These are phyloP conservation scores for Cyphomyrmex costatus DNA, from an alignment of 1,140 invertebrate species.

Conservation along the genomic window DNA sequence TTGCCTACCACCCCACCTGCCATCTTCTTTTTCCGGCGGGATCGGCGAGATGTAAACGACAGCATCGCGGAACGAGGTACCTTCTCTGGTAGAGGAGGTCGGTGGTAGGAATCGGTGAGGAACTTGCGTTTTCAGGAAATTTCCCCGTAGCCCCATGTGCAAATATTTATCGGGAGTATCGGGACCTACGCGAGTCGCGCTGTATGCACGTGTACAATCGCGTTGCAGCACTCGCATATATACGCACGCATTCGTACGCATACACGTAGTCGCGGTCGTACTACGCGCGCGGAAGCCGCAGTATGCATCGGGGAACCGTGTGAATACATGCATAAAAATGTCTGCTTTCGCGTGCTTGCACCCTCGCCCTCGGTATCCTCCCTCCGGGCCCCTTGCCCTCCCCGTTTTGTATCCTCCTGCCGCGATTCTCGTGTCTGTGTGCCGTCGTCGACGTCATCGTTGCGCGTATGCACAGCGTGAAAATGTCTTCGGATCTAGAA, in stretches of 20 bases:
- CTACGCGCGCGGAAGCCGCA: constrained; percentile 24
- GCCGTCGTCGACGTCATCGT: constrained; percentile 26
- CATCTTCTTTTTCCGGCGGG: constrained; percentile 43
- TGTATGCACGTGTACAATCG: constrained; percentile 57
- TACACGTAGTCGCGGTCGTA: neutral
- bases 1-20: constrained; percentile 26
- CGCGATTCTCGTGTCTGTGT: neutral
- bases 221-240: constrained; percentile 47
- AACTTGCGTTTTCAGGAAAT: constrained; percentile 75
- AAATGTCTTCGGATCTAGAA: constrained; percentile 73
- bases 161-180: constrained; percentile 81
- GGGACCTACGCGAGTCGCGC: constrained; percentile 71
- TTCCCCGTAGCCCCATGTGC: constrained; percentile 79
- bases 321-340: constrained; percentile 82
- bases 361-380: constrained; percentile 3
- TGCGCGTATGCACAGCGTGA: constrained; percentile 62
- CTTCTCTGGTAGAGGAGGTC: neutral
- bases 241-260: neutral
- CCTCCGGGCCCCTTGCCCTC: constrained; percentile 1
- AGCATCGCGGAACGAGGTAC: constrained; percentile 48
- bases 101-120: constrained; percentile 29
- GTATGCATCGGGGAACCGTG: constrained; percentile 76
- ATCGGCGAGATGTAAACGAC: constrained; percentile 55
- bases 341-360: constrained; percentile 72
- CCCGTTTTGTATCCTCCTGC: neutral